Conservation (phyloP, 2,888 invertebrate genomes). For the Subacronicta megacephala region DNA sequence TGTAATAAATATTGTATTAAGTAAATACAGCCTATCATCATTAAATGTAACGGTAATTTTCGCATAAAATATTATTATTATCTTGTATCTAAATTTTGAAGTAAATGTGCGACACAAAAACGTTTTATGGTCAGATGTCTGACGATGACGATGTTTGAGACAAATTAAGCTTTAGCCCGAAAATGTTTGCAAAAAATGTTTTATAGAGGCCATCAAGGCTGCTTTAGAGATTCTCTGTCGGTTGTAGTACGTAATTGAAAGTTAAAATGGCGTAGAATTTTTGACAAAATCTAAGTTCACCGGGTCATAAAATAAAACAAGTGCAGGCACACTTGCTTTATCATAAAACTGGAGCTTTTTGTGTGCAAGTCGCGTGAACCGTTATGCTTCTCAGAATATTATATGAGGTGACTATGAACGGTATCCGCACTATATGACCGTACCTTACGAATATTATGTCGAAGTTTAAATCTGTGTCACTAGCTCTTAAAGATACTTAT, state of each 20-base stretch:
- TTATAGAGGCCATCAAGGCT: constrained; percentile 25
- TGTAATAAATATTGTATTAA: constrained; percentile 2
- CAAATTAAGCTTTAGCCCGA: constrained; percentile 29
- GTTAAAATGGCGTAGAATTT: constrained; percentile 57
- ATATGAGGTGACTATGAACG: constrained; percentile 75
- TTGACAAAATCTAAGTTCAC: constrained; percentile 74
- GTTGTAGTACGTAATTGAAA: constrained; percentile 57
- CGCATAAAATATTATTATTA: constrained; percentile 10
- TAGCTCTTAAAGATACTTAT: constrained; percentile 75
- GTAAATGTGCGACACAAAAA: constrained; percentile 16
- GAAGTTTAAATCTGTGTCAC: constrained; percentile 76
- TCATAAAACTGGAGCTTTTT: constrained; percentile 78
- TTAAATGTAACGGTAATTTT: constrained; percentile 11
- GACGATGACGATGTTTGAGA: constrained; percentile 35
- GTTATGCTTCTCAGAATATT: constrained; percentile 81
- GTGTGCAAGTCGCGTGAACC: constrained; percentile 70
- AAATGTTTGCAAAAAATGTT: constrained; percentile 25
- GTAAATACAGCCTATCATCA: background rate
- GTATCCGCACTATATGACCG: constrained; percentile 70
- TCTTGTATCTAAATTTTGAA: constrained; percentile 7
- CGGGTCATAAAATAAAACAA: constrained; percentile 71
- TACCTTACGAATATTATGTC: constrained; percentile 80
- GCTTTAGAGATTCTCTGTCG: constrained; percentile 13
- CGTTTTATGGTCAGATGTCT: constrained; percentile 23
- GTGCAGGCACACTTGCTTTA: constrained; percentile 67